Base-by-base conservation (phyloP, 2,888 invertebrate species). In the Ptilodon capucinus region DNA sequence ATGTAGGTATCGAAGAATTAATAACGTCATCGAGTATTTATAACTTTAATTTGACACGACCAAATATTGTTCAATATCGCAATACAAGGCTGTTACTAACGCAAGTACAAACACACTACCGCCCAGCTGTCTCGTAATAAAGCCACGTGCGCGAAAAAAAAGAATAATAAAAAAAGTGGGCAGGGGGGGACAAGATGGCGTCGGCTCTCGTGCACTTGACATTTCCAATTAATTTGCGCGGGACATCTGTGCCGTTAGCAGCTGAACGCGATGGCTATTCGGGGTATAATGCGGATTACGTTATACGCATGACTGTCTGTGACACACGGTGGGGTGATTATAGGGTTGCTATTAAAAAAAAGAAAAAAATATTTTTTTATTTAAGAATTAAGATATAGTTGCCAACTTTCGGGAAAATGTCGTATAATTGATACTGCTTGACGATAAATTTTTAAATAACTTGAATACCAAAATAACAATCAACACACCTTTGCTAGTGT, bases 221-320 rank as follows among this genome's bases (percentile, higher is more conserved):
- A 90, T 90, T 90, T 89, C 88, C 90, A 89, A 90, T 90, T 90
- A 90, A 90, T 90, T 90, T 88, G 87, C 85, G 75, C 83, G 82
- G 84, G 81, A 86, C 89, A 89, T 90, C 90, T 90, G 90, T 89
- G 87, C 76, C 69, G 79, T 79, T 78, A 83, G 89, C 90, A 89
- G 90, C 90, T 89, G 89, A 88, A 76, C 72, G 64, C 66, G 71
- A 77, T 75, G 68, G 79, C 70, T 75, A 74, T 77, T 79, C 68
- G 79, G 40, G 77, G 66, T 66, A 66, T 77, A 79, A 79, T 79
- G 79, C 74, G 86, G 85, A 86, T 86, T 86, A 87, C 79, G 79
- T 72, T 72, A 68, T 64, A 58, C 65, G 60, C 55, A 66, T 79
- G 49, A 61, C 49, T 68, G 68, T 50, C 53, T 17, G 35, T 64